Evolutionary conservation across 2,888 invertebrate species (phyloP).

Genomic region (Cantharis rustica): DNA sequence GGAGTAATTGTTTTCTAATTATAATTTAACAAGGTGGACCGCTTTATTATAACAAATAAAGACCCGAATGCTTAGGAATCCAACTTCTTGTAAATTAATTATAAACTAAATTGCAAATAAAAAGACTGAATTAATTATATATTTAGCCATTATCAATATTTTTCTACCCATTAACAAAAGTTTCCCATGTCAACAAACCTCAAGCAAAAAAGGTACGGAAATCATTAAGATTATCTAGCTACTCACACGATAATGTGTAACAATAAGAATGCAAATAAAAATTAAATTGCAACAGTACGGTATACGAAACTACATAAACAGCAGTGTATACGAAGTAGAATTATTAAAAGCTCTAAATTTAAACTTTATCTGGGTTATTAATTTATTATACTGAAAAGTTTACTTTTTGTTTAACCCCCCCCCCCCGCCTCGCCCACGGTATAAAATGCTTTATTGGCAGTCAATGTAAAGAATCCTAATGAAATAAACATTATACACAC

Average conservation of each 20-base stretch:
- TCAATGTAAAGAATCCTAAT: no score
- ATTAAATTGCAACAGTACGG: not conserved
- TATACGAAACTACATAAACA: not conserved
- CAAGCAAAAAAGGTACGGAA: not conserved
- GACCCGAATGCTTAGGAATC: not conserved
- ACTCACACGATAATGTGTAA: constrained; percentile 14
- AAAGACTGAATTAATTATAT: no score
- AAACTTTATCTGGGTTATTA: not conserved
- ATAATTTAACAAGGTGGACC: not conserved
- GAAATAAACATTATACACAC: no score
- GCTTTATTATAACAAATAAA: no score
- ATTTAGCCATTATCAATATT: not conserved
- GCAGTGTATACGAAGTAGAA: not conserved
- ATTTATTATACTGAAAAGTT: not conserved
- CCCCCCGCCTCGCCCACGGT: not conserved
- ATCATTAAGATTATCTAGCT: constrained; percentile 11
- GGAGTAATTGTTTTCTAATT: not conserved
- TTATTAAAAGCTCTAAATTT: not conserved
- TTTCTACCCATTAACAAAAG: not conserved
- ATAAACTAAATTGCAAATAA: not conserved
- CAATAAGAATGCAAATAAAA: constrained; percentile 4
- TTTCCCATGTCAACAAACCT: constrained; percentile 6
- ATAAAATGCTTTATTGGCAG: no score
- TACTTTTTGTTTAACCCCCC: not conserved
- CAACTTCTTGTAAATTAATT: not conserved